Percentiles rank a stretch among this genome's conserved stretches.
Evolutionary conservation across 2,113 vertebrate genomes (phyloP).

Genomic region (Psilopogon haemacephalus): DNA sequence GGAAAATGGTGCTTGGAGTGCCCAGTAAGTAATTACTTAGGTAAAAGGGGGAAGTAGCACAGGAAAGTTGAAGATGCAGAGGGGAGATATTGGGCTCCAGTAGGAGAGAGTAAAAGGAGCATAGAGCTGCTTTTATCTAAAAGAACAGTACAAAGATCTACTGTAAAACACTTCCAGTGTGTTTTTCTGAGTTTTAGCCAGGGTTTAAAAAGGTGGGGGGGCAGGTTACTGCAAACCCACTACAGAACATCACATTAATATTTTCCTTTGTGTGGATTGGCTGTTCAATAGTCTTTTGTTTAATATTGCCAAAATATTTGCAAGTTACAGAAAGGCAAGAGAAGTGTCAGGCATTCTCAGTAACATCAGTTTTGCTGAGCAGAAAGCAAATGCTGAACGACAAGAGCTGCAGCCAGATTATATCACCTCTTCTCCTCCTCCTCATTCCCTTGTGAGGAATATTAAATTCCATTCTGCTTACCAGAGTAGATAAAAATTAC

Average conservation of each 20-base stretch:
- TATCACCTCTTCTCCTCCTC: neutral
- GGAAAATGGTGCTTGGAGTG: neutral
- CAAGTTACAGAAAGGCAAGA: neutral
- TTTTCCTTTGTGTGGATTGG: neutral
- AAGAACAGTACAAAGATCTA: neutral
- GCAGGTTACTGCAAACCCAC: too few species aligned
- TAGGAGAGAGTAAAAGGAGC: neutral
- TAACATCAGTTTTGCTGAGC: neutral
- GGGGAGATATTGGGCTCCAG: neutral
- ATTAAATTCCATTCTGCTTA: constrained; percentile 16
- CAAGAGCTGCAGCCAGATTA: neutral
- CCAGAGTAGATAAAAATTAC: neutral
- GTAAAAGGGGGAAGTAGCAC: neutral
- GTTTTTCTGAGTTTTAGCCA: too few species aligned
- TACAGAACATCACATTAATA: neutral
- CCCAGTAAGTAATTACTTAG: constrained; percentile 5
- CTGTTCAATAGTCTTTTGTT: neutral
- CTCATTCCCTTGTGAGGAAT: neutral
- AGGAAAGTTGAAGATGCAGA: neutral
- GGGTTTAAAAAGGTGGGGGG: too few species aligned
- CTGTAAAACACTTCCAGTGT: too few species aligned
- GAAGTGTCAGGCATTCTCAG: neutral
- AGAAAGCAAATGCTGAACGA: neutral
- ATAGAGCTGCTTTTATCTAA: neutral
- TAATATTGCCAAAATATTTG: neutral